A percentile compares a stretch with the other conserved stretches of the same genome.
Conservation (phyloP, 2,888 invertebrate genomes). For the Morinoia aosen region DNA sequence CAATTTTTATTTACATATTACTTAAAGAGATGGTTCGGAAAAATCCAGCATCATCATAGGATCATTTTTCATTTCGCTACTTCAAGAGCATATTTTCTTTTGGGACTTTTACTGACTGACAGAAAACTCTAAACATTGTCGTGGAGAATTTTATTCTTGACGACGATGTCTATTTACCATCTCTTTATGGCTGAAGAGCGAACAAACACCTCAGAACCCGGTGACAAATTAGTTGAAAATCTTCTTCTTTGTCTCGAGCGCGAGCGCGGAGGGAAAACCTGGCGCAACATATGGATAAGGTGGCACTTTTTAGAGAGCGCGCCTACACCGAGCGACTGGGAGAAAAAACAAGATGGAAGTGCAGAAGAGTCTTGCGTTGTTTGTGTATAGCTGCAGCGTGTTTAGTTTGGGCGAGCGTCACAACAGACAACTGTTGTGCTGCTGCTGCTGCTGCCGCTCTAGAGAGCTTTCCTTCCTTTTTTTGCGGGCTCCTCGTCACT, state of each 20-base stretch:
- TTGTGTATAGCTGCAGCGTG: constrained; percentile 41
- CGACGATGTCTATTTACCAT: constrained; percentile 40
- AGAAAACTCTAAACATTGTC: constrained; percentile 16
- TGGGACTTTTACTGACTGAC: not conserved
- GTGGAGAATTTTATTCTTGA: not conserved
- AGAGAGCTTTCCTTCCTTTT: not conserved
- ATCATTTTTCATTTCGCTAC: not conserved
- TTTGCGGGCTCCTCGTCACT: not conserved
- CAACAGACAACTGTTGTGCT: constrained; percentile 45
- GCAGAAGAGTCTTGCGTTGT: constrained; percentile 29
- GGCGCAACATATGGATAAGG: constrained; percentile 35
- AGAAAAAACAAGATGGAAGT: constrained; percentile 41
- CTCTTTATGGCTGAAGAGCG: constrained; percentile 26
- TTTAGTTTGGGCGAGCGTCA: constrained; percentile 21
- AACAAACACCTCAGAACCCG: not conserved
- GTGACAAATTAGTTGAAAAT: constrained; percentile 33
- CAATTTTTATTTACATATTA: not conserved
- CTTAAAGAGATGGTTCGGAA: not conserved
- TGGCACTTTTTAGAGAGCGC: constrained; percentile 20
- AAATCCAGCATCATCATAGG: not conserved
- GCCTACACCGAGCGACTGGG: not conserved
- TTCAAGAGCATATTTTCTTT: constrained; percentile 11
- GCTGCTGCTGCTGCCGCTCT: not conserved
- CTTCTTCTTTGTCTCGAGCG: constrained; percentile 22
- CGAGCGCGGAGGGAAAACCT: not conserved